phyloP scores from a whole-genome alignment of 2,113 vertebrate species.

The Microtus pennsylvanicus region DNA sequence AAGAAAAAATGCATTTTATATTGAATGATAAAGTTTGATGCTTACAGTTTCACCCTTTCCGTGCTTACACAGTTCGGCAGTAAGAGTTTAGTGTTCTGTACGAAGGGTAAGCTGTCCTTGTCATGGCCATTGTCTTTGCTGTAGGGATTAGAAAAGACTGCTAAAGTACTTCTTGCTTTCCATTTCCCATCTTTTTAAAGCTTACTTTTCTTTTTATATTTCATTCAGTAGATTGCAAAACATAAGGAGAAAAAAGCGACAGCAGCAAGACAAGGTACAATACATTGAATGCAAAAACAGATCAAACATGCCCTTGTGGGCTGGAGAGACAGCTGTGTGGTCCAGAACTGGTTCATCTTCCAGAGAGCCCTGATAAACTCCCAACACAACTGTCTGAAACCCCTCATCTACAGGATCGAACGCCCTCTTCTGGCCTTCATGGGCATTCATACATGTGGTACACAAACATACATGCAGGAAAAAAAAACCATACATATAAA shows the following conservation, averaged over 20 bases:
- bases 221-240: conserved; percentile 18
- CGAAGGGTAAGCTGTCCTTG: not conserved
- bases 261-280: not conserved
- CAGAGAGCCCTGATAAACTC: not conserved
- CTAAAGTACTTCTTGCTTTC: conserved; percentile 31
- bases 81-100: not conserved
- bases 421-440: not conserved
- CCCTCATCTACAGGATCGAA: not conserved
- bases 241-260: not conserved
- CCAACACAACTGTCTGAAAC: not conserved
- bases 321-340: not conserved
- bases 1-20: not conserved
- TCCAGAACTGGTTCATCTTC: not conserved
- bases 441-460: not conserved
- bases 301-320: not conserved
- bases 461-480: not conserved
- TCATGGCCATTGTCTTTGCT: not conserved
- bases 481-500: not conserved
- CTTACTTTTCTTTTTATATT: conserved; percentile 41
- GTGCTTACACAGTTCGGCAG: not conserved
- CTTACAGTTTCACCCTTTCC: not conserved
- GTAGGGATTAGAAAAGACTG: conserved; percentile 8
- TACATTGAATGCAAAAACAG: not conserved
- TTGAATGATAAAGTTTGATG: not conserved
- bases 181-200: not conserved